Evolutionary conservation across 2,888 invertebrate species (phyloP), one percentile per base, ranked within the genome.

Genomic region (Plemyria rubiginata): DNA sequence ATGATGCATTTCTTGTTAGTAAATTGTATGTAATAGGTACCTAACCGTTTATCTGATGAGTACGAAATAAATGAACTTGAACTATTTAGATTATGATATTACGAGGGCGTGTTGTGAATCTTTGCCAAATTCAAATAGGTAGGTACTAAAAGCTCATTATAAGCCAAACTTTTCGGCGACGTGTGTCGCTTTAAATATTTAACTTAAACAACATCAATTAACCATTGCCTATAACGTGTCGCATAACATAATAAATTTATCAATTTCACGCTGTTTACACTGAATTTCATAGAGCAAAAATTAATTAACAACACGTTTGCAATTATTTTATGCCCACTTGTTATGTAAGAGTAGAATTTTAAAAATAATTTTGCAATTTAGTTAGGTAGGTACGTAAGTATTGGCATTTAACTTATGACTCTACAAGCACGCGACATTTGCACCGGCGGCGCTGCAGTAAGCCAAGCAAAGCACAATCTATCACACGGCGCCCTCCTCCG

Each of bases 361-460:
- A 83, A 84, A 81, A 78, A 78, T 77, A 81, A 80, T 88, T 90
- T 88, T 81, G 86, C 84, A 87, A 87, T 84, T 81, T 85, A 81
- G 12, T 22, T 22, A 41, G n/a, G 3, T n/a, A 41, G n/a, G 40
- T 40, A 41, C n/a, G 0, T 49, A 49, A 83, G 81, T 79, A 80
- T 84, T 85, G 80, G 79, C 83, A 83, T 82, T 83, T 82, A 86
- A 86, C 86, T 84, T 84, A 81, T 89, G 91, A 89, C 91, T 86
- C 86, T 85, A 82, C 84, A 76, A 90, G 91, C 85, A 88, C 81
- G 90, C 85, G 90, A 85, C 90, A 92, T 90, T 92, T 90, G 81
- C 85, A 86, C 84, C n/a, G n/a, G n/a, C n/a, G 86, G 82, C 76
- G 73, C 77, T 76, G 74, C 72, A 80, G 78, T 79, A 77, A 9